Percentiles rank a stretch among this genome's conserved stretches.
These are phyloP conservation scores for Metridium senile DNA, from an alignment of 92 coral and sea anemone genomes.

Conservation along the genomic window DNA sequence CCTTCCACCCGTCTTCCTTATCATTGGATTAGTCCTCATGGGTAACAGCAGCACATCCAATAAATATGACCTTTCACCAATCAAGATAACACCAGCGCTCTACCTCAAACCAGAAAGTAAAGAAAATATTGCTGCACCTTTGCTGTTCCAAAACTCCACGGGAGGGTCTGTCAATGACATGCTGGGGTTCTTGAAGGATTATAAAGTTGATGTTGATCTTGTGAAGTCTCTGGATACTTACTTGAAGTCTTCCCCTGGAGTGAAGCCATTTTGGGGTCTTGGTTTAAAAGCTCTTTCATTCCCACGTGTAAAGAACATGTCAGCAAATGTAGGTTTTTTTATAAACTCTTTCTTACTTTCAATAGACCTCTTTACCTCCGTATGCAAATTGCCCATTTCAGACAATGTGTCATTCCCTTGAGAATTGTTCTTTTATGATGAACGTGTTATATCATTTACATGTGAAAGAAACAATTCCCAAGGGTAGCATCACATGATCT, in stretches of 20 bases:
- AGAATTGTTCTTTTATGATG: too few relatives aligned
- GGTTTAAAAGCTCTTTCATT: slow-evolving; percentile 52
- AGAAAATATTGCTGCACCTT: slow-evolving; percentile 60
- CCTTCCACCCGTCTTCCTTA: slow-evolving; percentile 71
- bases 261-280: slow-evolving; percentile 53
- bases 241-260: slow-evolving; percentile 46
- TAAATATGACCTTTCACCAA: slow-evolving; percentile 19
- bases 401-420: too few relatives aligned
- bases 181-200: slow-evolving; percentile 54
- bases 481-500: too few relatives aligned
- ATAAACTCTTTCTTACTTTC: not conserved
- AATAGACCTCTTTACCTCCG: too few relatives aligned
- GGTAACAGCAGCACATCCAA: slow-evolving; percentile 9
- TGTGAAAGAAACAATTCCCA: too few relatives aligned
- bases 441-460: too few relatives aligned
- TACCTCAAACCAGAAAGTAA: slow-evolving; percentile 71
- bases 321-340: slow-evolving; percentile 20
- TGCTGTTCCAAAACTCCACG: slow-evolving; percentile 74
- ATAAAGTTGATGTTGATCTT: slow-evolving; percentile 51
- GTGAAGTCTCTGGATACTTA: slow-evolving; percentile 50
- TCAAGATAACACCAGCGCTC: slow-evolving; percentile 56
- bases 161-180: slow-evolving; percentile 39
- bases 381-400: too few relatives aligned
- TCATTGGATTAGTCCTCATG: slow-evolving; percentile 61
- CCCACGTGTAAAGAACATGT: slow-evolving; percentile 39